These are phyloP conservation scores for Myotis yumanensis DNA, from an alignment of 2,113 vertebrate genomes.

Conservation along the genomic window DNA sequence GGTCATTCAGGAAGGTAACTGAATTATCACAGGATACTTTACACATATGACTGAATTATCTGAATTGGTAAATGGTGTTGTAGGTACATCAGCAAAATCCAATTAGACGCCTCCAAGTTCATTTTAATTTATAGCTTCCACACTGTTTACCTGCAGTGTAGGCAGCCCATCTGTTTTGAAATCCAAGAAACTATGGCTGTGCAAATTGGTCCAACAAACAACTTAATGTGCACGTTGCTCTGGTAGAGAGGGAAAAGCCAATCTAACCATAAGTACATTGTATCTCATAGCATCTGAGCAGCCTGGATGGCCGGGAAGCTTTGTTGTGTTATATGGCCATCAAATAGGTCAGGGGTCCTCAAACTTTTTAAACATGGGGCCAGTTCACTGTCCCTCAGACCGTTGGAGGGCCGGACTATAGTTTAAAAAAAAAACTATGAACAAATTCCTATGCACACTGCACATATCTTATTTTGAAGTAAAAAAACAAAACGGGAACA, in stretches of 20 bases:
- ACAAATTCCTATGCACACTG: too few species aligned
- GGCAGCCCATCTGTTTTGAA: neutral
- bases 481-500: too few species aligned
- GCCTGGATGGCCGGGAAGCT: neutral
- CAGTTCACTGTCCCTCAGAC: too few species aligned
- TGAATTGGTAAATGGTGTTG: neutral
- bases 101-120: neutral
- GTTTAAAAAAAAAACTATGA: too few species aligned
- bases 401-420: too few species aligned
- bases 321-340: neutral
- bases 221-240: neutral
- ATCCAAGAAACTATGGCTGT: neutral
- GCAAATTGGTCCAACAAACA: neutral
- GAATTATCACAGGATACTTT: neutral
- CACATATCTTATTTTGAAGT: too few species aligned
- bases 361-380: too few species aligned
- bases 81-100: constrained; percentile 24
- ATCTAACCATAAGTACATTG: neutral
- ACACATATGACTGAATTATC: neutral
- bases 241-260: neutral
- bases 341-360: neutral
- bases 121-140: neutral
- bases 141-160: neutral
- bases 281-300: neutral
- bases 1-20: neutral